phyloP scores from a whole-genome alignment of 2,113 vertebrate genomes.

The Campylomormyrus tamandua region DNA sequence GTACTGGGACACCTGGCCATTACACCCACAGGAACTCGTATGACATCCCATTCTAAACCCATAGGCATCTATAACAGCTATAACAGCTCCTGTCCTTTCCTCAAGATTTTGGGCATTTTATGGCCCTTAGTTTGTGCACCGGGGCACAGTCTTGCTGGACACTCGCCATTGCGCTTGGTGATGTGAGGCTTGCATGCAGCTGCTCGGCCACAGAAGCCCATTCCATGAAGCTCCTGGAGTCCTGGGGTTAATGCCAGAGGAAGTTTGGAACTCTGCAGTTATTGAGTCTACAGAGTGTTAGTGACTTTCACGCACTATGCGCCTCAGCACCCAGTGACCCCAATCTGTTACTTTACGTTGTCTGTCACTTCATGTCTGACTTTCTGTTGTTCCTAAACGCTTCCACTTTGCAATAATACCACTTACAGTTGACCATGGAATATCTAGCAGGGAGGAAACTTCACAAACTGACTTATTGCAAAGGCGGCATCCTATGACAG shows the following conservation, averaged over 20 bases:
- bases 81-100: background rate
- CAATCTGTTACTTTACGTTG: background rate
- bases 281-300: background rate
- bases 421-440: background rate
- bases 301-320: background rate
- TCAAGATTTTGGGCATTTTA: background rate
- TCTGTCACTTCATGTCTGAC: background rate
- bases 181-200: background rate
- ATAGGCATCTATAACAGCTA: background rate
- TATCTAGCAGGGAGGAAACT: background rate
- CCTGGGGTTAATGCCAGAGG: too few relatives aligned
- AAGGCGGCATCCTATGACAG: too few relatives aligned
- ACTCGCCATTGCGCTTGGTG: background rate
- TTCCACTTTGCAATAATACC: background rate
- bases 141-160: background rate
- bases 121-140: background rate
- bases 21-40: background rate
- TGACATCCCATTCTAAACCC: background rate
- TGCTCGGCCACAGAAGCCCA: background rate
- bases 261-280: too few relatives aligned
- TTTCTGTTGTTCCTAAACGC: background rate
- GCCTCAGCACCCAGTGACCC: background rate
- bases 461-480: too few relatives aligned
- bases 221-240: too few relatives aligned
- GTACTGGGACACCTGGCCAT: background rate